Evolutionary conservation across 1,140 invertebrate genomes (phyloP), one percentile per base, ranked within the genome.

Genomic region (Akabosia matsudoensis): DNA sequence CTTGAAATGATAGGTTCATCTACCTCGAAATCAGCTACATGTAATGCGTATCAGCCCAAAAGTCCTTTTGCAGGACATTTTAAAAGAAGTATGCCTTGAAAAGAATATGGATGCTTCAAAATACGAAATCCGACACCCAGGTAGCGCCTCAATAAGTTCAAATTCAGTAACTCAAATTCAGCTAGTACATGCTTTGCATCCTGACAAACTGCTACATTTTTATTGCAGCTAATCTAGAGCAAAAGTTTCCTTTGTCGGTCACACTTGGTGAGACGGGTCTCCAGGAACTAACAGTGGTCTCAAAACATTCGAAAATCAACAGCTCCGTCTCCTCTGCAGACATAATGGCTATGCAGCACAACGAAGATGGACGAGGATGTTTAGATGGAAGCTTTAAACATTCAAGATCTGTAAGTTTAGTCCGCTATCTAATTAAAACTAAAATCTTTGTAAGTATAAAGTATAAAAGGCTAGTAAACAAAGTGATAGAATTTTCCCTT

Each of bases 1-100:
- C 45, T 64, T 64, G 56, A 64, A 70, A 70, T 82, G 76, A 51
- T 85, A 91, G 86, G 91, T 96, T n/a, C 91, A 94, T 83, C 85
- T 96, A 76, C 93, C 93, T 14, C 88, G 90, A 72, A 92, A 92
- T 84, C 93, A 96, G 85, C 87, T 95, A 28, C 92, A 91, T 83
- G 92, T 93, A 0, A 88, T 89, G 45, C 85, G 92, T 78, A 90
- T 93, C 74, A 88, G 91, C 83, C 88, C 90, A 72, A 87, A 90
- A 84, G 88, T 89, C 74, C 85, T 88, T 56, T 83, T 94, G 37
- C 85, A 88, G 73, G 89, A 92, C 81, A 88, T 92, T 61, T 86
- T 93, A 78, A 85, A 87, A 30, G 88, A 91, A 83, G 90, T 93
- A 3, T 95, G 93, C 82, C 87, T 88, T n/a, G 92, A 94, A 82